These are phyloP conservation scores for Pseudoatta argentina DNA, from an alignment of 1,140 invertebrate genomes.

Conservation along the genomic window DNA sequence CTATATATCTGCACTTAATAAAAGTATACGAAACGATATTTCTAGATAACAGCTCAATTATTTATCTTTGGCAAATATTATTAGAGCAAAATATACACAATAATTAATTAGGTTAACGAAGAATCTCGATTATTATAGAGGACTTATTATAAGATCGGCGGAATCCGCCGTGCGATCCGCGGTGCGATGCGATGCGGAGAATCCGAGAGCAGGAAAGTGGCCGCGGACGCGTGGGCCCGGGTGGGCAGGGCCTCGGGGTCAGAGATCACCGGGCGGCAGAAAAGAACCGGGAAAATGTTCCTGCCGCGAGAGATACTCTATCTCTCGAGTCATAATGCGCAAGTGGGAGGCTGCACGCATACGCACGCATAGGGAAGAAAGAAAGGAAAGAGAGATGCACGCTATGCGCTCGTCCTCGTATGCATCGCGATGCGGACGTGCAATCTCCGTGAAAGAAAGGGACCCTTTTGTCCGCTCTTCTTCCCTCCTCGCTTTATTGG, in stretches of 20 bases:
- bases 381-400: not conserved
- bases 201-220: conserved; percentile 59
- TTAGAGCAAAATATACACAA: not conserved
- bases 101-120: conserved; percentile 4
- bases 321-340: conserved; percentile 81
- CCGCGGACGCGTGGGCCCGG: conserved; percentile 78
- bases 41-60: not conserved
- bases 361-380: conserved; percentile 33
- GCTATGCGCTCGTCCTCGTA: conserved; percentile 29
- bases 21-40: not conserved
- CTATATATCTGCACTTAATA: not conserved
- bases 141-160: conserved; percentile 29
- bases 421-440: conserved; percentile 48
- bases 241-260: conserved; percentile 77
- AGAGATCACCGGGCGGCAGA: conserved; percentile 78
- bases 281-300: conserved; percentile 80
- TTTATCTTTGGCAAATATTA: not conserved
- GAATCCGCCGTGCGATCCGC: conserved; percentile 23
- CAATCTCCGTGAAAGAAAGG: conserved; percentile 73
- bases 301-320: conserved; percentile 79
- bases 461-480: conserved; percentile 61
- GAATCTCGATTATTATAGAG: not conserved
- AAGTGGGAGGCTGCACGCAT: conserved; percentile 79
- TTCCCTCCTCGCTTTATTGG: conserved; percentile 69
- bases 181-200: conserved; percentile 33